Base-by-base conservation (phyloP, 2,797 vertebrate species). In the Falco biarmicus region DNA sequence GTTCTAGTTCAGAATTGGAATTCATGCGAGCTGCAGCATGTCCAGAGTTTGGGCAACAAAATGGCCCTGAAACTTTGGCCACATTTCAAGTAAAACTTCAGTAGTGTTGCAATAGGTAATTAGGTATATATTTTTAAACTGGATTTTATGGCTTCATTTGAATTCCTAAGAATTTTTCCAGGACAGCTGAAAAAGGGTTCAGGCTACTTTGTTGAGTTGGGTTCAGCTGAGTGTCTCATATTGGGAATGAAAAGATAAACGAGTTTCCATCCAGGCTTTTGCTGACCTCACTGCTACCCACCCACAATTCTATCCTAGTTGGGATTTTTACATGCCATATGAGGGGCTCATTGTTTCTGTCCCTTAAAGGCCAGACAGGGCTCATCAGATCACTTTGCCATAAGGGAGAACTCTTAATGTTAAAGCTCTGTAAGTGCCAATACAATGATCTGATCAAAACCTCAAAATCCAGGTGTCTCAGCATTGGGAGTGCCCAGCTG, bases 1-100 rank as follows among this genome's bases (percentile, higher is more conserved):
- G n/a, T 69, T 66, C 9, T 65, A 10, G n/a, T 39, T 69, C 28
- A 63, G 25, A 47, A 28, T 1, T 76, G 48, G 34, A 53, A 41
- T 16, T 61, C 2, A 0, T 8, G 22, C 31, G 31, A 31, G 32
- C 37, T 3, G 3, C 10, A 43, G 11, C 47, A 70, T 8, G 4
- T 13, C n/a, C 4, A 29, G 26, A 63, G n/a, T n/a, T 24, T 10
- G 20, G 64, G 11, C 29, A 73, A 50, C 45, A 26, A 85, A 87
- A 53, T 10, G 10, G 6, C 13, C 24, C 50, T 78, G 45, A 81
- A 84, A n/a, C 12, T 63, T 69, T 34, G 43, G 11, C 34, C 26
- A 57, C 31, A 16, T 8, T 45, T 76, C 19, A 83, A 1, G 32
- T 29, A 12, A 79, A 25, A 32, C 18, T 80, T 66, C 29, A 29